Conservation (phyloP, 92 coral and sea anemone genomes). For the Zoanthus sociatus region DNA sequence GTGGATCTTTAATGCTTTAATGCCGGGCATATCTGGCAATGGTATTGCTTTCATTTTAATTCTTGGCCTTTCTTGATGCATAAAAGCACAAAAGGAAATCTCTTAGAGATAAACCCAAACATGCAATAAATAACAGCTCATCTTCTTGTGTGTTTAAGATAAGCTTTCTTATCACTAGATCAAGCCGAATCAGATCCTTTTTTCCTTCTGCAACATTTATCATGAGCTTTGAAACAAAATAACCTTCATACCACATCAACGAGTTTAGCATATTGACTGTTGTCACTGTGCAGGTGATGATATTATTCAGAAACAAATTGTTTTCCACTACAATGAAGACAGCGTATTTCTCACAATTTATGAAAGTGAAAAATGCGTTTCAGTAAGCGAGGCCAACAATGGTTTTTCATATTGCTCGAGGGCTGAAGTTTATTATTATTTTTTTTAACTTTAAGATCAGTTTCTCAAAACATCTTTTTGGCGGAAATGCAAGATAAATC, state of each 20-base stretch:
- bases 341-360: not conserved
- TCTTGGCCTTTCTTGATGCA: not conserved
- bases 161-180: slow-evolving; percentile 41
- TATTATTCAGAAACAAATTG: slow-evolving; percentile 3
- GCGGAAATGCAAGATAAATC: slow-evolving; percentile 45
- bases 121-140: not conserved
- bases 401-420: slow-evolving; percentile 29
- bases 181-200: slow-evolving; percentile 19
- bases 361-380: not conserved
- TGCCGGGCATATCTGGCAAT: not conserved
- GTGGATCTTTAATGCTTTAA: not conserved
- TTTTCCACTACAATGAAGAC: not conserved
- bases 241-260: slow-evolving; percentile 24
- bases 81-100: not conserved
- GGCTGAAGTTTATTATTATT: not conserved
- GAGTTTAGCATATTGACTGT: not conserved
- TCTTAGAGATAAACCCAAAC: slow-evolving; percentile 31
- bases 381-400: not conserved
- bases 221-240: slow-evolving; percentile 9
- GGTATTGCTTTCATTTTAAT: slow-evolving; percentile 2
- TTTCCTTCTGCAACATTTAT: slow-evolving; percentile 14
- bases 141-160: slow-evolving; percentile 30
- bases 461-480: not conserved
- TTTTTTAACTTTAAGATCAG: not conserved
- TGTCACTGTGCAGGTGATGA: slow-evolving; percentile 1